Evolutionary conservation across 2,113 vertebrate genomes (phyloP).

Genomic region (Cettia cetti): DNA sequence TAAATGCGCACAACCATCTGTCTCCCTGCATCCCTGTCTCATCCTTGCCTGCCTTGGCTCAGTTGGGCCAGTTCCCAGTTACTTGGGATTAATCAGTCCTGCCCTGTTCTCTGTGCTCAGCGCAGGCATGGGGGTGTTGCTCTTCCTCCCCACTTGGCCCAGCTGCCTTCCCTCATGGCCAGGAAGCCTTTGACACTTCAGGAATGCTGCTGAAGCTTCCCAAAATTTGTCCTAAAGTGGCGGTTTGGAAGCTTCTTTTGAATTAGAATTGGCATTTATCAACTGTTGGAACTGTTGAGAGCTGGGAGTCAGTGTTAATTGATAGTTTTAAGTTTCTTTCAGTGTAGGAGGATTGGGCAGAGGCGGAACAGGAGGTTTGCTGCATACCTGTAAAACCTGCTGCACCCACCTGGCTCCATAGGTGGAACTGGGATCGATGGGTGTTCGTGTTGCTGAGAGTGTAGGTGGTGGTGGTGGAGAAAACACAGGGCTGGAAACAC

Average conservation of each 20-base stretch:
- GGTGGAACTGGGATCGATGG: background rate
- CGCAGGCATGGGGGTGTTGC: rapidly evolving
- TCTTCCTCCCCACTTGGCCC: background rate
- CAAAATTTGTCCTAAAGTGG: background rate
- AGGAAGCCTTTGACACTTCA: background rate
- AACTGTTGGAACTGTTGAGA: background rate
- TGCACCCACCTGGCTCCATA: background rate
- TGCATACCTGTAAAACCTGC: conserved; percentile 4
- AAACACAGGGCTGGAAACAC: background rate
- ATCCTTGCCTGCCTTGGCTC: background rate
- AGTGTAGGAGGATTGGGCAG: background rate
- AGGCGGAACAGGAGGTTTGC: background rate
- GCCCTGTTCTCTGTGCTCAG: background rate
- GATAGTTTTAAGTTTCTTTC: background rate
- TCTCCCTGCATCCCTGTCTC: conserved; percentile 27
- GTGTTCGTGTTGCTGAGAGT: background rate
- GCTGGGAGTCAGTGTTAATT: background rate
- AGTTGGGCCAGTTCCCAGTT: background rate
- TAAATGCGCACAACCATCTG: conserved; percentile 61
- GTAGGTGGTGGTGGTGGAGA: background rate
- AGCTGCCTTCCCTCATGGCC: background rate
- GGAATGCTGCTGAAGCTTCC: background rate
- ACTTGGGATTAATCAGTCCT: background rate
- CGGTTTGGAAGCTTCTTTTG: background rate
- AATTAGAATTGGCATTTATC: background rate